Percentiles rank a stretch among this genome's conserved stretches.
Conservation (phyloP, 1,140 invertebrate species). For the Drosophila gunungcola region DNA sequence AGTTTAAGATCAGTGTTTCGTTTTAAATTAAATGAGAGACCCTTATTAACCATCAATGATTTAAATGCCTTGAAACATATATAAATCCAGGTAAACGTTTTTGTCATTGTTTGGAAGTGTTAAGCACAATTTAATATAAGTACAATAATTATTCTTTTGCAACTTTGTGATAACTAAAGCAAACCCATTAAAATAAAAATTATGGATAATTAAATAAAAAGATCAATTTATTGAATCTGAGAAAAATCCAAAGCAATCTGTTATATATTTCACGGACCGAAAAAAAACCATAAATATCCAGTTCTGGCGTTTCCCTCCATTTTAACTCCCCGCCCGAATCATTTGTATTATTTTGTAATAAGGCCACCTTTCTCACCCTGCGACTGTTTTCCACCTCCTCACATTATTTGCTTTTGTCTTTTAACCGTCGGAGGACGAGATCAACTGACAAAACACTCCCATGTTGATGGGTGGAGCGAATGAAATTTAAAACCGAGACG, state of each 20-base stretch:
- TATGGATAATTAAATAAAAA: not conserved
- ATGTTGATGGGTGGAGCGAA: constrained; percentile 29
- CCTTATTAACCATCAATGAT: too few relatives aligned
- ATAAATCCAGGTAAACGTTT: too few relatives aligned
- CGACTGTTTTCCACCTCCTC: constrained; percentile 3
- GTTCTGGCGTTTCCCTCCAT: too few relatives aligned
- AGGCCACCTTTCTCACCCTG: not conserved
- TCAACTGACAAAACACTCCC: constrained; percentile 41
- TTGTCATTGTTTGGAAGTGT: too few relatives aligned
- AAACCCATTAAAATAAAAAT: not conserved
- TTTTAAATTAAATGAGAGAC: constrained; percentile 1
- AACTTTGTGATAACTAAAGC: not conserved
- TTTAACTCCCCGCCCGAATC: not conserved
- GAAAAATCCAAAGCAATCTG: not conserved
- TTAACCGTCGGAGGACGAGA: constrained; percentile 6
- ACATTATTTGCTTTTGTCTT: constrained; percentile 45
- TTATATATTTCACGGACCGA: not conserved
- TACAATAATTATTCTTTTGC: too few relatives aligned
- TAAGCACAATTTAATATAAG: too few relatives aligned
- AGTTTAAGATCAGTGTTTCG: not conserved
- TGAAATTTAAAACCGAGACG: constrained; percentile 72
- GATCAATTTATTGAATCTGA: not conserved
- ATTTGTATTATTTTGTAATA: constrained; percentile 44
- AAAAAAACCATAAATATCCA: not conserved
- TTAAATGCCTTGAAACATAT: too few relatives aligned